Evolutionary conservation across 2,888 invertebrate species (phyloP), one percentile per base, ranked within the genome.

Genomic region (Ormyrus nitidulus): DNA sequence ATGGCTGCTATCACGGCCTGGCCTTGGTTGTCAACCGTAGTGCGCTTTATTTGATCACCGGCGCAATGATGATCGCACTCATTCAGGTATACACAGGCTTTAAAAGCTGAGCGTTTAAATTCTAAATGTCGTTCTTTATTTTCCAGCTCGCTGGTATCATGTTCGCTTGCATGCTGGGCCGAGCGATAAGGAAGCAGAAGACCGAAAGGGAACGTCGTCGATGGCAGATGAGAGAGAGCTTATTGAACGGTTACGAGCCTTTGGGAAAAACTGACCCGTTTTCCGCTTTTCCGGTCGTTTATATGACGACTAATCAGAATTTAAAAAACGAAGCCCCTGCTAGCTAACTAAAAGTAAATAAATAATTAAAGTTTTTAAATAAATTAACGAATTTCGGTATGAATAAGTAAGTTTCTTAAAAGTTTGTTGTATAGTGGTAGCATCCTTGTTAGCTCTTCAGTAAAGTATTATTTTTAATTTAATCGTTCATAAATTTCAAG

Each of bases 91-190:
- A 34, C 3, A 34, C 34, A 34, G 34, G 34, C 34, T 34, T 34
- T 34, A 34, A 34, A 34, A 34, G 34, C 34, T 34, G 34, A 34
- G 34, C 34, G 34, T 4, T 4, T 34, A 34, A 34, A 34, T 34
- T 34, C 34, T 34, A 34, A 34, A 34, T 4, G 34, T 76, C 34
- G 19, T 62, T 54, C 68, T 44, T 51, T 13, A 65, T 80, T 83
- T 81, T 81, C 10, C 91, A 96, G 96, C 91, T 97, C 64, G 92
- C 97, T 86, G 98, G 97, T 83, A 95, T 98, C 70, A 92, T 97
- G 82, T 97, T 98, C 88, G 96, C 98, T 2, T 96, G 96, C 90
- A 96, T 96, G 91, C 91, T 98, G 90, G 97, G 97, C 79, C 94
- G 95, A 88, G 95, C 96, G 3, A 95, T 98, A 87, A 94, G 96